These are phyloP conservation scores for Euspilapteryx auroguttella DNA, from an alignment of 2,888 invertebrate genomes.

Conservation along the genomic window DNA sequence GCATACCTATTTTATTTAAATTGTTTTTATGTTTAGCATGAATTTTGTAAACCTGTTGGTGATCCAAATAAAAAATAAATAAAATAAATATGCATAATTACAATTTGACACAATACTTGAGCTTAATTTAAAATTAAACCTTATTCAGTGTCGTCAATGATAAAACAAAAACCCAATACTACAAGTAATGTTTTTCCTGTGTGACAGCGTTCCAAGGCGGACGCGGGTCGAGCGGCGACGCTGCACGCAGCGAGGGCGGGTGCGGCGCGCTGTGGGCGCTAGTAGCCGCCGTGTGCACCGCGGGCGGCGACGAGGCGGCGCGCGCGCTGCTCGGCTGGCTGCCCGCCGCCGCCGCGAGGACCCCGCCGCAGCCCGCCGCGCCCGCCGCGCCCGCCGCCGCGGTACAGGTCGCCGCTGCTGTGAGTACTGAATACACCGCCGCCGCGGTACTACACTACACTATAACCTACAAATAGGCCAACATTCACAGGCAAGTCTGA, in stretches of 20 bases:
- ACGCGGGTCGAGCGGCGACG: constrained; percentile 7
- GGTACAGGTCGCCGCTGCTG: constrained; percentile 79
- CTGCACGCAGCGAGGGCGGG: too few species aligned
- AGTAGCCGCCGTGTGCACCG: too few species aligned
- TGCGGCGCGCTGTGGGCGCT: constrained; percentile 70
- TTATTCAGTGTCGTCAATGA: neutral
- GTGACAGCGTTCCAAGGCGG: constrained; percentile 25
- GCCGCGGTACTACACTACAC: too few species aligned
- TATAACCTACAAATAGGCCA: too few species aligned
- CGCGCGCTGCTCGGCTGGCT: constrained; percentile 55
- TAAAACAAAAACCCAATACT: neutral
- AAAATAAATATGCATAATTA: too few species aligned
- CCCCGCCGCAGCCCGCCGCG: constrained; percentile 51
- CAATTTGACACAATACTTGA: too few species aligned
- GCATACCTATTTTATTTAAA: too few species aligned
- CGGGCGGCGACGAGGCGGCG: constrained; percentile 75
- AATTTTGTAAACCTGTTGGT: too few species aligned
- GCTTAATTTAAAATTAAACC: too few species aligned
- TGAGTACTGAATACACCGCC: constrained; percentile 56
- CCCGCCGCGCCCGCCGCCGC: constrained; percentile 33
- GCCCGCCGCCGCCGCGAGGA: constrained; percentile 76
- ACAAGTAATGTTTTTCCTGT: neutral
- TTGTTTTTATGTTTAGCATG: too few species aligned
- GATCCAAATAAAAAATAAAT: too few species aligned
- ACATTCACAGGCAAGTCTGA: too few species aligned